Percentiles rank a stretch among this genome's conserved stretches.
Conservation (phyloP, 2,797 vertebrate genomes). For the Allobates femoralis region DNA sequence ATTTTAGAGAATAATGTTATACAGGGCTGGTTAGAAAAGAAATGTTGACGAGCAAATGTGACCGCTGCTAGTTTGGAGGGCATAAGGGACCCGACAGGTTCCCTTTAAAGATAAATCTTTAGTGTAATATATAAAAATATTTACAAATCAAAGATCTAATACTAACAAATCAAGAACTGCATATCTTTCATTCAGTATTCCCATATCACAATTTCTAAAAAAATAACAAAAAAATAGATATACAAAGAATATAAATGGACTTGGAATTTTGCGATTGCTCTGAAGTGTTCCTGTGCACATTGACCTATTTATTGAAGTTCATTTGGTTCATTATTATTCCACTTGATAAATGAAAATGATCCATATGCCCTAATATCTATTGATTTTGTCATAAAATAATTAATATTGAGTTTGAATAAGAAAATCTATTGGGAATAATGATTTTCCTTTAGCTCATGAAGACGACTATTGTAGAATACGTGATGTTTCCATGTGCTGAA, state of each 20-base stretch:
- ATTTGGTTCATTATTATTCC: constrained; percentile 67
- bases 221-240: neutral
- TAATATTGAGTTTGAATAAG: constrained; percentile 73
- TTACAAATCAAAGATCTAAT: neutral
- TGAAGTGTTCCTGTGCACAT: neutral
- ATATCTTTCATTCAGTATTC: neutral
- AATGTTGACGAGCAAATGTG: too few relatives aligned
- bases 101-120: too few relatives aligned
- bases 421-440: constrained; percentile 66
- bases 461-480: neutral
- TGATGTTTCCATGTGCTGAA: neutral
- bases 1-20: too few relatives aligned
- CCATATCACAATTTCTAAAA: neutral
- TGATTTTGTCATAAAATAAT: constrained; percentile 75
- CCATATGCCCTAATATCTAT: constrained; percentile 69
- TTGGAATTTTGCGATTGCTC: neutral
- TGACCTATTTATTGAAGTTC: constrained; percentile 40
- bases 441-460: constrained; percentile 63
- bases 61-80: too few relatives aligned
- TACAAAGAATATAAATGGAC: neutral
- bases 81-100: too few relatives aligned
- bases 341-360: constrained; percentile 72
- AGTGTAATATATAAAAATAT: neutral
- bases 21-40: too few relatives aligned
- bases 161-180: neutral